phyloP scores from a whole-genome alignment of 2,113 vertebrate genomes.

The Monopterus albus region DNA sequence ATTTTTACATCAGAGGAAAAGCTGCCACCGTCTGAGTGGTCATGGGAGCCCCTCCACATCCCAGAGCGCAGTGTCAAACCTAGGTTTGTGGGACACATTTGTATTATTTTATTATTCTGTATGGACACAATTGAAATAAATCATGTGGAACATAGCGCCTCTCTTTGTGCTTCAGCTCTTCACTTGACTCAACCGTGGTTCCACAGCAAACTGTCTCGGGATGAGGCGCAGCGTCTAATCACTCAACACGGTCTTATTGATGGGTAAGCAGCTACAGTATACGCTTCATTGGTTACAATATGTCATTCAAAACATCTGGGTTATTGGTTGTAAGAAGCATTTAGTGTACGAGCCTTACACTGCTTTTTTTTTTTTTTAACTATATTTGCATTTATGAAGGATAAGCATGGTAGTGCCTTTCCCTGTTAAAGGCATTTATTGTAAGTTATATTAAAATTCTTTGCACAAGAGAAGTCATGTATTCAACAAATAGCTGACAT shows the following conservation, averaged over 20 bases:
- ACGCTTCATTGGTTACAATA: background rate
- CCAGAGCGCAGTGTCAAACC: constrained; percentile 82
- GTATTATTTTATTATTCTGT: background rate
- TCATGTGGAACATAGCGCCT: background rate
- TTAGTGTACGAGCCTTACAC: background rate
- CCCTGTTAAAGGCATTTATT: background rate
- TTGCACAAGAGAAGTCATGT: background rate
- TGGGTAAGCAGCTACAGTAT: constrained; percentile 81
- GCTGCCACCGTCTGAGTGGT: constrained; percentile 88
- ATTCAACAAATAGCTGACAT: background rate
- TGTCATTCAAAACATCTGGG: background rate
- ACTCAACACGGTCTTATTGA: constrained; percentile 94
- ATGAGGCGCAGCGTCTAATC: constrained; percentile 93
- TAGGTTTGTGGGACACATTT: constrained; percentile 82
- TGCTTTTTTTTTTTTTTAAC: no score
- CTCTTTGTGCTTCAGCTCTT: constrained; percentile 80
- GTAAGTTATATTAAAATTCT: background rate
- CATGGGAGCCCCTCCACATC: constrained; percentile 89
- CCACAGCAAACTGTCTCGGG: constrained; percentile 94
- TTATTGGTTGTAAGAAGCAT: background rate
- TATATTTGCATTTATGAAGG: background rate
- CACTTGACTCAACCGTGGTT: constrained; percentile 96
- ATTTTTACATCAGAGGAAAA: constrained; percentile 87
- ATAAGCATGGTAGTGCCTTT: background rate
- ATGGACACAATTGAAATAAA: background rate